Evolutionary conservation across 1,140 invertebrate species (phyloP).

Genomic region (Akabosia matsudoensis): DNA sequence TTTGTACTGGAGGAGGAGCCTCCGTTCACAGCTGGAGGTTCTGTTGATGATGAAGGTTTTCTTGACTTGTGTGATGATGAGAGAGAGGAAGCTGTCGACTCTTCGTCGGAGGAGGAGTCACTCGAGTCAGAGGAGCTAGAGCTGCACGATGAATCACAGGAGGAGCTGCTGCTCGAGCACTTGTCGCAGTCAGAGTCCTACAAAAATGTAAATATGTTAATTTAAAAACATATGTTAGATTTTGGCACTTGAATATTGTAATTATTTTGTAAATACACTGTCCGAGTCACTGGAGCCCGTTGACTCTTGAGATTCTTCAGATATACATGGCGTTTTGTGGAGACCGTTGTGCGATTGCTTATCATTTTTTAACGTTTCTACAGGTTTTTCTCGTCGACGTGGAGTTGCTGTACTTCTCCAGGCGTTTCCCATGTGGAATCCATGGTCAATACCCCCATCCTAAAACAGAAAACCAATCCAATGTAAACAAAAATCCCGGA

Average conservation of each 20-base stretch:
- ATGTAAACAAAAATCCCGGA: neutral
- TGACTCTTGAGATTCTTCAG: constrained; percentile 33
- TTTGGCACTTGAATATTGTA: neutral
- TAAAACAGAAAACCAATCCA: neutral
- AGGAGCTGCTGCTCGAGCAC: constrained; percentile 28
- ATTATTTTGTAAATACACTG: neutral
- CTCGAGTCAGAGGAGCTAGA: constrained; percentile 34
- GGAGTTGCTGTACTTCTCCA: constrained; percentile 37
- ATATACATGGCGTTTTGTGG: constrained; percentile 28
- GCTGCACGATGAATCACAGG: constrained; percentile 21
- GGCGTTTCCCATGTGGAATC: constrained; percentile 22
- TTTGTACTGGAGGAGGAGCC: constrained; percentile 4
- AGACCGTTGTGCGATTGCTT: constrained; percentile 25
- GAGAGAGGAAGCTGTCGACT: constrained; percentile 30
- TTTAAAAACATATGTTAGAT: neutral
- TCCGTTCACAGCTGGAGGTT: neutral
- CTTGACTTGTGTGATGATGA: neutral
- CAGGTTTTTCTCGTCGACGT: constrained; percentile 17
- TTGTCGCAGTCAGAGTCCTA: constrained; percentile 39
- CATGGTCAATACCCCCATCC: neutral
- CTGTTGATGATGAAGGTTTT: neutral
- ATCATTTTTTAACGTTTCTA: constrained; percentile 11
- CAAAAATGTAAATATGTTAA: neutral
- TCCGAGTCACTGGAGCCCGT: constrained; percentile 21
- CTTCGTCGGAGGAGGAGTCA: constrained; percentile 35